phyloP scores from a whole-genome alignment of 2,888 invertebrate genomes.

The Thecocarcelia acutangulata region DNA sequence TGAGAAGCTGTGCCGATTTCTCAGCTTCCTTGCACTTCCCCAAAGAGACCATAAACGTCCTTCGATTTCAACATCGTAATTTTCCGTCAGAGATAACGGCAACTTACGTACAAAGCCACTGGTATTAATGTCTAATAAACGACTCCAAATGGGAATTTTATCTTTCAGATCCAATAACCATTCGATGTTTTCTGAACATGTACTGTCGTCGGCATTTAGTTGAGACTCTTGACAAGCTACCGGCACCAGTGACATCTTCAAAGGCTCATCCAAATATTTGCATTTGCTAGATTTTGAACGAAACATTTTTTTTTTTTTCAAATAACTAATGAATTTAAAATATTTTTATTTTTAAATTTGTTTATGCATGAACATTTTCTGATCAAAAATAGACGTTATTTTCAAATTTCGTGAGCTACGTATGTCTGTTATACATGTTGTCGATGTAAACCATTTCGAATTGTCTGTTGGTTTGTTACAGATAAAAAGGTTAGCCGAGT shows the following conservation, averaged over 20 bases:
- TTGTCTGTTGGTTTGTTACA: too few species aligned
- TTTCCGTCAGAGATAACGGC: constrained; percentile 50
- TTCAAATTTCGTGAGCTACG: too few species aligned
- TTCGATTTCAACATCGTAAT: constrained; percentile 86
- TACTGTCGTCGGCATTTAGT: neutral
- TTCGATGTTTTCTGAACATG: constrained; percentile 30
- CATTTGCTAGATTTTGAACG: neutral
- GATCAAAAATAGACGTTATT: too few species aligned
- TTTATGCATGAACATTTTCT: neutral
- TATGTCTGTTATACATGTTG: too few species aligned
- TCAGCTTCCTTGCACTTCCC: constrained; percentile 81
- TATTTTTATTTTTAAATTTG: constrained; percentile 1
- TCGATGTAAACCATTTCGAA: too few species aligned
- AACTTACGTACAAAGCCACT: constrained; percentile 55
- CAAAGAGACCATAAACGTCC: constrained; percentile 86
- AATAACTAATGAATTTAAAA: neutral
- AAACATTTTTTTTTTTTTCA: neutral
- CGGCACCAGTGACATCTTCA: constrained; percentile 52
- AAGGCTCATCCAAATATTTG: neutral
- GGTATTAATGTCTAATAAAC: constrained; percentile 55
- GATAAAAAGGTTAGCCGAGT: too few species aligned
- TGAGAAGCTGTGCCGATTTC: neutral
- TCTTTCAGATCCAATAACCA: constrained; percentile 50
- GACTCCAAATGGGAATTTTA: constrained; percentile 58
- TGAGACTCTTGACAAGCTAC: constrained; percentile 50